These are phyloP conservation scores for Hepsetus odoe DNA, from an alignment of 2,113 vertebrate genomes.

Conservation along the genomic window DNA sequence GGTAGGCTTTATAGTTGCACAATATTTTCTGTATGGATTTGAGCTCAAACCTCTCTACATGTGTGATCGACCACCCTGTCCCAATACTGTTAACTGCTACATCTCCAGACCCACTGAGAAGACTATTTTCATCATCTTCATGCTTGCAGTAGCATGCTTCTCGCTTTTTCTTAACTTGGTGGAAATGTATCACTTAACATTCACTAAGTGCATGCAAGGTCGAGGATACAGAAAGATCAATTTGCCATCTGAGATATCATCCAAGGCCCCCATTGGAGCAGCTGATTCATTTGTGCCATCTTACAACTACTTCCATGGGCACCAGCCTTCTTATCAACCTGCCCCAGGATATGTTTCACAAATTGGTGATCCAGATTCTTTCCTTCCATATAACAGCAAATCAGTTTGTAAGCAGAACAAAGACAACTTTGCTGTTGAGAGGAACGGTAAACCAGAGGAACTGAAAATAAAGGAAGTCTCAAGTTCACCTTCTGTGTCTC, in stretches of 20 bases:
- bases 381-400: constrained; percentile 70
- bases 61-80: constrained; percentile 80
- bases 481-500: constrained; percentile 66
- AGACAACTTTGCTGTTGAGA: constrained; percentile 74
- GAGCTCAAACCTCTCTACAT: constrained; percentile 84
- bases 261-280: constrained; percentile 51
- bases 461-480: constrained; percentile 66
- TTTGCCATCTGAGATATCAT: not conserved
- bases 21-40: constrained; percentile 83
- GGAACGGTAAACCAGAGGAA: constrained; percentile 69
- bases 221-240: constrained; percentile 56
- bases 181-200: constrained; percentile 83
- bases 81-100: constrained; percentile 85
- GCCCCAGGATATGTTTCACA: constrained; percentile 68
- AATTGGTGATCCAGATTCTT: constrained; percentile 64
- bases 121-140: constrained; percentile 87
- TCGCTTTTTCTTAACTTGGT: constrained; percentile 84
- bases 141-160: constrained; percentile 81
- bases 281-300: constrained; percentile 64
- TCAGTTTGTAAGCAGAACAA: constrained; percentile 77
- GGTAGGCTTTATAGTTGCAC: constrained; percentile 83
- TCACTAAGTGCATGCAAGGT: constrained; percentile 77
- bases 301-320: constrained; percentile 68
- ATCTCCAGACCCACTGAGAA: constrained; percentile 87
- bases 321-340: constrained; percentile 58